Evolutionary conservation across 2,797 vertebrate genomes (phyloP).

Genomic region (Micromesistius poutassou): DNA sequence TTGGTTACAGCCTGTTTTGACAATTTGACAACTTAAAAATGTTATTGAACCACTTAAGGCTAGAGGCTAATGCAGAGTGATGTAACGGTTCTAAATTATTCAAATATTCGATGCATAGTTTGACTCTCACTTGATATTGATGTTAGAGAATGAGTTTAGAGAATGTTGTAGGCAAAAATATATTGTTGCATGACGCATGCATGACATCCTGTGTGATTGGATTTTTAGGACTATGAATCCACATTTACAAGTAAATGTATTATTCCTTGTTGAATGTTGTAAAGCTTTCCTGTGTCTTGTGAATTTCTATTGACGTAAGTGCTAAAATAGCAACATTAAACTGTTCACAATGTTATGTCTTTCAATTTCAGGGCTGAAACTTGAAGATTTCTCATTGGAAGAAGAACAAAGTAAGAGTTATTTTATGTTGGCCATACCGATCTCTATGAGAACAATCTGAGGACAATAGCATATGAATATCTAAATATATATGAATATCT

Average conservation of each 20-base stretch:
- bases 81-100: too few relatives aligned
- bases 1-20: too few relatives aligned
- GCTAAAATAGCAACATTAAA: background rate
- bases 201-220: background rate
- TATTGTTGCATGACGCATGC: background rate
- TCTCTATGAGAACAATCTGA: too few relatives aligned
- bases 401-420: background rate
- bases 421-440: too few relatives aligned
- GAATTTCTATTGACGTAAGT: background rate
- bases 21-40: too few relatives aligned
- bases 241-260: background rate
- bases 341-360: background rate
- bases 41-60: too few relatives aligned
- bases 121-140: background rate
- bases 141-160: background rate
- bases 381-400: background rate
- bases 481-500: too few relatives aligned
- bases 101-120: too few relatives aligned
- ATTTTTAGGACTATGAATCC: background rate
- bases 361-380: background rate
- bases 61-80: too few relatives aligned
- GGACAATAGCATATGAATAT: too few relatives aligned
- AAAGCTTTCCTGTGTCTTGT: too few relatives aligned
- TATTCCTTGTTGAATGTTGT: too few relatives aligned
- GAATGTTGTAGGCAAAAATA: background rate